Conservation (phyloP, 2,113 vertebrate genomes). For the Laticauda colubrina region DNA sequence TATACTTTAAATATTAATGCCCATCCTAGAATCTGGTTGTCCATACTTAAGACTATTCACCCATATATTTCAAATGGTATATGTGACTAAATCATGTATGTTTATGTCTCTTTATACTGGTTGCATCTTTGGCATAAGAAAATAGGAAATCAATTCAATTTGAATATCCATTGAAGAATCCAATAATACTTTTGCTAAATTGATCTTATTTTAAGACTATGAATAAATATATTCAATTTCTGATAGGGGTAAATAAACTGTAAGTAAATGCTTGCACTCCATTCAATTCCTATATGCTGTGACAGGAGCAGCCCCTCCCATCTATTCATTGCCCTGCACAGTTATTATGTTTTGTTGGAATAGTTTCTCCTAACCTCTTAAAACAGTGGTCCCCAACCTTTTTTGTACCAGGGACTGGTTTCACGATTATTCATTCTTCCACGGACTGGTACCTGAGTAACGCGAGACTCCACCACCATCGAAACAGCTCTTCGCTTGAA, state of each 20-base stretch:
- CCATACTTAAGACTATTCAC: background rate
- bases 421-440: no score
- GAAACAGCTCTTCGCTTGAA: no score
- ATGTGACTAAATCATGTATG: background rate
- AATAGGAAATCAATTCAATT: background rate
- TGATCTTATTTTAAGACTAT: background rate
- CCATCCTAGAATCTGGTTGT: background rate
- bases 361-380: background rate
- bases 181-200: background rate
- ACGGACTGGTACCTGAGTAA: no score
- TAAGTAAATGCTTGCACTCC: background rate
- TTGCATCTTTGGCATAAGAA: background rate
- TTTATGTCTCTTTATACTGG: background rate
- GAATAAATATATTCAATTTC: background rate
- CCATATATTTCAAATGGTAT: background rate
- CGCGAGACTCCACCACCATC: no score
- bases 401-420: no score
- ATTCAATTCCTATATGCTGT: background rate
- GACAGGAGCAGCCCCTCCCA: background rate
- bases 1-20: background rate
- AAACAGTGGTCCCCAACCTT: background rate
- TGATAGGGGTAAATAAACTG: background rate
- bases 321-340: background rate
- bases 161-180: background rate
- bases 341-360: background rate